Evolutionary conservation across 2,113 vertebrate genomes (phyloP), one percentile per base, ranked within the genome.

Genomic region (Spea bombifrons): DNA sequence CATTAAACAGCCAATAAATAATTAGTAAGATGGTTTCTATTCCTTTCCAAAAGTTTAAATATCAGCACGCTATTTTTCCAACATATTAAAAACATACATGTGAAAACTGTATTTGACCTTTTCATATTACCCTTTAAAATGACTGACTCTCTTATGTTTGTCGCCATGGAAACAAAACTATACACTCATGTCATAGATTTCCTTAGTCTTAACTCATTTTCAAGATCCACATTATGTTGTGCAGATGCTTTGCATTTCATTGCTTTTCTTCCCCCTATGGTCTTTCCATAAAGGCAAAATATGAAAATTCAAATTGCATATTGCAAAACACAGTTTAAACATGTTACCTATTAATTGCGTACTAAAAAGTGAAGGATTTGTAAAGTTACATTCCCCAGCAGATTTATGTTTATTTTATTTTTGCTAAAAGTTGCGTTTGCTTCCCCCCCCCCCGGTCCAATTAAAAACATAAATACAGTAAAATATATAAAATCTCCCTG

Each of bases 211-310:
- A 80, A 84, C 82, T 86, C 86, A 88, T 89, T 91, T 90, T 86
- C 87, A 45, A 79, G 84, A 73, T 82, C 83, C 73, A 30, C 78
- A 84, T 90, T 86, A 85, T 84, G 82, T 84, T 88, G 59, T 50
- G 47, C 91, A 92, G 89, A 87, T 87, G 88, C 88, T 90, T 81
- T 81, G 79, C 65, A 78, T 87, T 86, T 83, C 6, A 85, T 83
- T 80, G 81, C 70, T 82, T 85, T 87, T 89, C 88, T 59, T 87
- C 86, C 85, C 87, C 88, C 81, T 1, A 82, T 4, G 73, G 76
- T 83, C 83, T 47, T 4, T 30, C 16, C 57, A 45, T 80, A 73
- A 73, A 44, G 49, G 77, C 49, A 80, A 67, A 79, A 72, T 15
- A 17, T 47, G 53, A 66, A 71, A 73, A 73, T 13, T 64, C 50